These are phyloP conservation scores for Phytoseiulus persimilis DNA, from an alignment of 2,888 invertebrate genomes.

Conservation along the genomic window DNA sequence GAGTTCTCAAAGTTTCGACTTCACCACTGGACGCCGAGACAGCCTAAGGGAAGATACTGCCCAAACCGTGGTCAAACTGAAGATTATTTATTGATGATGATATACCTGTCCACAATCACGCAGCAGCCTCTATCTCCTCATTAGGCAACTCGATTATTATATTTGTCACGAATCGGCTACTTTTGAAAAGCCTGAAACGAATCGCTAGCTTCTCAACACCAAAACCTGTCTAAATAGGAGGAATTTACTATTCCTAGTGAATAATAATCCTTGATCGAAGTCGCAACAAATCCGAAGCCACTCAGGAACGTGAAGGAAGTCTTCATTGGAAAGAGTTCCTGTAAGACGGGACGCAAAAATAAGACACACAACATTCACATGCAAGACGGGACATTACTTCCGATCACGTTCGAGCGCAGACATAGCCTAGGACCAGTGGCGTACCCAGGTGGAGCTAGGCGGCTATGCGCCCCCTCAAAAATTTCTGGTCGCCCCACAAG, in stretches of 20 bases:
- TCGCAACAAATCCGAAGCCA: not conserved
- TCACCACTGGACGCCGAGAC: too few relatives aligned
- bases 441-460: too few relatives aligned
- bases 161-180: not conserved
- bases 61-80: not conserved
- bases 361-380: not conserved
- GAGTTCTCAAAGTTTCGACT: too few relatives aligned
- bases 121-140: not conserved
- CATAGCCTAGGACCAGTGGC: not conserved
- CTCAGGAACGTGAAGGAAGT: slow-evolving; percentile 11
- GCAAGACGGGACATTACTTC: not conserved
- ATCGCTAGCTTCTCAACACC: not conserved
- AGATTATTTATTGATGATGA: not conserved
- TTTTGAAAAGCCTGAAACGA: not conserved
- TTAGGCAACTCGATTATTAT: not conserved
- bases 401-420: not conserved
- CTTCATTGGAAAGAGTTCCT: slow-evolving; percentile 36
- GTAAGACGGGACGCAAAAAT: not conserved
- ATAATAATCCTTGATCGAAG: not conserved
- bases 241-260: not conserved
- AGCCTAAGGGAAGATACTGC: not conserved
- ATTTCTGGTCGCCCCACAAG: too few relatives aligned
- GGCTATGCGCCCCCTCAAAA: too few relatives aligned
- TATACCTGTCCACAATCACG: not conserved
- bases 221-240: not conserved